Base-by-base conservation (phyloP, 1,140 invertebrate genomes). In the Andrena cerasifolii region DNA sequence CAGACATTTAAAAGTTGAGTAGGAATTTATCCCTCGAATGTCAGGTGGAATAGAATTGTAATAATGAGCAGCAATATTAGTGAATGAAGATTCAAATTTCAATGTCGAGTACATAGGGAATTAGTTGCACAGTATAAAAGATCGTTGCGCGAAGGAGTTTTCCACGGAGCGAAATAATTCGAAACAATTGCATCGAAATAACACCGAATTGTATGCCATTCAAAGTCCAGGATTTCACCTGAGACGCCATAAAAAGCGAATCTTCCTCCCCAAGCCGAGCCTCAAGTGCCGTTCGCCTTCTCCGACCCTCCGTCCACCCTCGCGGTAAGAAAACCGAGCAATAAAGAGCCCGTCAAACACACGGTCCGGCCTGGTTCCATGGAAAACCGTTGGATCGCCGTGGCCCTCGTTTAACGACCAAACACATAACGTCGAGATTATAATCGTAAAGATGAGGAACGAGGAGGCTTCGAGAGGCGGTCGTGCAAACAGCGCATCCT, bases 301-400 rank as follows among this genome's bases (percentile, higher is more conserved):
- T 53, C 49, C 10, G 21, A n/a, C 49, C 49, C 21, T 51, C 47
- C 26, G 36, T 12, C 16, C 47, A 66, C 28, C 24, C 47, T 53
- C 3, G 28, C 16, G n/a, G n/a, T 21, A 67, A 53, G 47, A 51
- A 67, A 66, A 51, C n/a, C 26, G 1, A 33, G n/a, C n/a, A 21
- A 33, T 66, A 33, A 67, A 67, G 65, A 51, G 65, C 47, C 47
- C 47, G 31, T 51, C 47, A 67, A 67, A 67, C n/a, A 67, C 47
- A 26, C n/a, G 65, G 47, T 51, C 7, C 47, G 24, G 47, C 47
- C 51, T 33, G 12, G 14, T 53, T 36, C 8, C 65, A 21, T 28
- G 47, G 21, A 28, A 24, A 66, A 51, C 21, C 49, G 5, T 51
- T 3, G 2, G 6, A 51, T 21, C 49, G 24, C 8, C 49, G 21